phyloP scores from a whole-genome alignment of 2,888 invertebrate genomes.

The Malthinus seriepunctatus region DNA sequence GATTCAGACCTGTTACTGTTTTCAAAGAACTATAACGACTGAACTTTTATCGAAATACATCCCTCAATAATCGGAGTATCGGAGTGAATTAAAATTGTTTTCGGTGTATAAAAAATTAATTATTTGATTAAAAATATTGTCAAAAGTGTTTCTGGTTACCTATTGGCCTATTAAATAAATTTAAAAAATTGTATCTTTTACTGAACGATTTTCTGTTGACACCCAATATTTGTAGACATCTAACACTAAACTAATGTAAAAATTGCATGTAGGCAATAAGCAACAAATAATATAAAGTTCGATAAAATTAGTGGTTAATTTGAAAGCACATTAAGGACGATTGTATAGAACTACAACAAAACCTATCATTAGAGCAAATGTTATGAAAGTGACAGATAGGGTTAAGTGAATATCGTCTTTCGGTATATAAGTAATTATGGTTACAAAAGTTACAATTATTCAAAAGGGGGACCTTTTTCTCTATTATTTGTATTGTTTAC shows the following conservation, averaged over 20 bases:
- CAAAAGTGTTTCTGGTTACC: too few relatives aligned
- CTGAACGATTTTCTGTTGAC: conserved; percentile 32
- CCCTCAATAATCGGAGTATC: too few relatives aligned
- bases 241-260: conserved; percentile 40
- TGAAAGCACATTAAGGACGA: conserved; percentile 28
- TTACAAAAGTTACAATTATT: conserved; percentile 19
- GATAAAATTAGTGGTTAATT: conserved; percentile 37
- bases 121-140: too few relatives aligned
- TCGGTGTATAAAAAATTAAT: too few relatives aligned
- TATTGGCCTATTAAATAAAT: too few relatives aligned
- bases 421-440: conserved; percentile 24
- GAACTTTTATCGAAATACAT: too few relatives aligned
- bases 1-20: too few relatives aligned
- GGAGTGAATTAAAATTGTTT: too few relatives aligned
- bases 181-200: too few relatives aligned
- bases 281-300: conserved; percentile 36
- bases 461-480: conserved; percentile 1
- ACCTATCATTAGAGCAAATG: conserved; percentile 29
- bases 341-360: conserved; percentile 23
- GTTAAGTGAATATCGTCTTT: conserved; percentile 26
- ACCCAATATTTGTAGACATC: conserved; percentile 39
- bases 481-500: conserved; percentile 7
- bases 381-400: conserved; percentile 27
- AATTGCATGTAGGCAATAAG: conserved; percentile 42
- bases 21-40: too few relatives aligned